These are phyloP conservation scores for Chelmon rostratus DNA, from an alignment of 2,797 vertebrate genomes.

Conservation along the genomic window DNA sequence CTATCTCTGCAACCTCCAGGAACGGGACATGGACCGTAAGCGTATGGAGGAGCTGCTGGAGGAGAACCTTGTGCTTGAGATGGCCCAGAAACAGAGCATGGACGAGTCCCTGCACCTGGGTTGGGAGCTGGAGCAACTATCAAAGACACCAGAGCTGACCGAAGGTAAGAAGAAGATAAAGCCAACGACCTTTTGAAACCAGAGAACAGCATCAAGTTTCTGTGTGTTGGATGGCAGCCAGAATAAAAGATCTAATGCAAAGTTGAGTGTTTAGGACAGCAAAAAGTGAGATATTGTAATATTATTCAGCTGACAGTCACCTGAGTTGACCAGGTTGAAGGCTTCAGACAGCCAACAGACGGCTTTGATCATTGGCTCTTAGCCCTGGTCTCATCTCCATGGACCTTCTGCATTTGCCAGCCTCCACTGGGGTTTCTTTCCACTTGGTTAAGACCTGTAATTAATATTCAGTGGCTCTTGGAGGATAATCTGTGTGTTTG, in stretches of 20 bases:
- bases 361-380: constrained; percentile 32
- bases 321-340: constrained; percentile 28
- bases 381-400: constrained; percentile 22
- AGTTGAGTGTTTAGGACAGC: background rate
- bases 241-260: background rate
- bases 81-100: constrained; percentile 99
- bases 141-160: constrained; percentile 93
- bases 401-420: constrained; percentile 40
- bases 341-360: constrained; percentile 18
- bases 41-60: constrained; percentile 97
- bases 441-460: constrained; percentile 78
- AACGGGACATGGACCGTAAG: constrained; percentile 95
- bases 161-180: constrained; percentile 86
- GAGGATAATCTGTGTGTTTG: constrained; percentile 76
- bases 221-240: background rate
- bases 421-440: constrained; percentile 65
- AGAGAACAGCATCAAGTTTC: background rate
- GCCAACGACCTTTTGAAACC: fast-evolving
- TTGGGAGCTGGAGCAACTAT: constrained; percentile 98
- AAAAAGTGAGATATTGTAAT: background rate
- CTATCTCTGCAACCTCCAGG: constrained; percentile 78
- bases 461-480: constrained; percentile 79
- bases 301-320: background rate
- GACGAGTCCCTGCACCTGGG: constrained; percentile 97
- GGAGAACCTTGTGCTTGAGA: constrained; percentile 96